Conservation (phyloP, 2,113 vertebrate species). For the Oophaga pumilio region DNA sequence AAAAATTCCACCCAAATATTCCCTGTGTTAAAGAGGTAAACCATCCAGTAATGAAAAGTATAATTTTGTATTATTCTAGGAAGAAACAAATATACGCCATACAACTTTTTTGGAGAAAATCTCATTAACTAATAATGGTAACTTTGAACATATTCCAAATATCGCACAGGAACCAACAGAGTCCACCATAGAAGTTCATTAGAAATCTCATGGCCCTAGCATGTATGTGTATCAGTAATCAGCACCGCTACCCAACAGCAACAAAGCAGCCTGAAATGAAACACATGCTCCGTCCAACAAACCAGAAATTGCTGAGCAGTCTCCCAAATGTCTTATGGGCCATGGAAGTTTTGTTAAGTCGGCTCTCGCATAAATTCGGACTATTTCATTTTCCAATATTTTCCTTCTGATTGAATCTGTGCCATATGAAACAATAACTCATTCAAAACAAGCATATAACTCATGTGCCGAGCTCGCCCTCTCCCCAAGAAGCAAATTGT, state of each 20-base stretch:
- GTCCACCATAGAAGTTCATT: neutral
- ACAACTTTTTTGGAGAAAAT: neutral
- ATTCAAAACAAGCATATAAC: slow-evolving; percentile 50
- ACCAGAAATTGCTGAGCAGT: slow-evolving; percentile 22
- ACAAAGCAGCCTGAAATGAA: slow-evolving; percentile 17
- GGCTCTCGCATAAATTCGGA: slow-evolving; percentile 30
- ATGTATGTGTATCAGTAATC: neutral
- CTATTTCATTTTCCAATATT: slow-evolving; percentile 41
- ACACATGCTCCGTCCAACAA: slow-evolving; percentile 17
- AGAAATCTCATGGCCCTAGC: neutral
- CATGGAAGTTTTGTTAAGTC: slow-evolving; percentile 23
- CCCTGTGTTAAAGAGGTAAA: too few relatives aligned
- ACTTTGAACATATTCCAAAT: neutral
- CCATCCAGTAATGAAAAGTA: too few relatives aligned
- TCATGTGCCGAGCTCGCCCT: slow-evolving; percentile 1
- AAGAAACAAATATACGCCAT: neutral
- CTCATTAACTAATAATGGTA: neutral
- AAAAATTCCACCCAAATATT: too few relatives aligned
- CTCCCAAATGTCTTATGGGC: slow-evolving; percentile 23
- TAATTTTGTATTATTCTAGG: too few relatives aligned
- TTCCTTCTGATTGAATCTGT: slow-evolving; percentile 41
- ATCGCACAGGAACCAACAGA: neutral
- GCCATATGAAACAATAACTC: slow-evolving; percentile 52
- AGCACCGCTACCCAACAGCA: slow-evolving; percentile 6
- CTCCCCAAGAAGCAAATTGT: slow-evolving; percentile 24